Evolutionary conservation across 2,888 invertebrate genomes (phyloP).

Genomic region (Luperina testacea): DNA sequence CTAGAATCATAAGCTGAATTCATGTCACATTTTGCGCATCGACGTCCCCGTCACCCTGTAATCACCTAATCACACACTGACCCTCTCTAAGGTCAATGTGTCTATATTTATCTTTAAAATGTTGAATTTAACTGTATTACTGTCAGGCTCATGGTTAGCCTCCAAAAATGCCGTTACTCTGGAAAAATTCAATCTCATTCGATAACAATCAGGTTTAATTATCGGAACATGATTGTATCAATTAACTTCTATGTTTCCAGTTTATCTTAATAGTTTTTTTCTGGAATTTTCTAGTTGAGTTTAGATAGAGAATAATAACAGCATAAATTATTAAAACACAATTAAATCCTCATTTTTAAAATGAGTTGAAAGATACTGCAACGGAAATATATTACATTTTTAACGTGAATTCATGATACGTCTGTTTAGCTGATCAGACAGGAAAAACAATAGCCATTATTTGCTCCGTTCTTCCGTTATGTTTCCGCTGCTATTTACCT

Average conservation of each 20-base stretch:
- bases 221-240: constrained; percentile 3
- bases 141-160: constrained; percentile 1
- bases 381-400: background rate
- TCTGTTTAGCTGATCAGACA: constrained; percentile 14
- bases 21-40: too few species aligned
- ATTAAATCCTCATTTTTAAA: constrained; percentile 17
- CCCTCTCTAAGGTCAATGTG: background rate
- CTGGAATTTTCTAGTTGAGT: constrained; percentile 6
- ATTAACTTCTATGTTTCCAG: constrained; percentile 3
- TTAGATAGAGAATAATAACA: background rate
- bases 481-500: constrained; percentile 7
- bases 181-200: constrained; percentile 1
- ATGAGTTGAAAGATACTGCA: background rate
- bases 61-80: background rate
- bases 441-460: constrained; percentile 12
- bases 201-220: constrained; percentile 26
- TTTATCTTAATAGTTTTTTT: constrained; percentile 11
- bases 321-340: constrained; percentile 1
- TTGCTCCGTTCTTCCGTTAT: background rate
- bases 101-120: background rate
- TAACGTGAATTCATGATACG: background rate
- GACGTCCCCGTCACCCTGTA: too few species aligned
- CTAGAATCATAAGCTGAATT: background rate
- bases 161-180: constrained; percentile 3
- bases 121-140: background rate